Evolutionary conservation across 2,888 invertebrate species (phyloP), one percentile per base, ranked within the genome.

Genomic region (Agonum fuliginosum): DNA sequence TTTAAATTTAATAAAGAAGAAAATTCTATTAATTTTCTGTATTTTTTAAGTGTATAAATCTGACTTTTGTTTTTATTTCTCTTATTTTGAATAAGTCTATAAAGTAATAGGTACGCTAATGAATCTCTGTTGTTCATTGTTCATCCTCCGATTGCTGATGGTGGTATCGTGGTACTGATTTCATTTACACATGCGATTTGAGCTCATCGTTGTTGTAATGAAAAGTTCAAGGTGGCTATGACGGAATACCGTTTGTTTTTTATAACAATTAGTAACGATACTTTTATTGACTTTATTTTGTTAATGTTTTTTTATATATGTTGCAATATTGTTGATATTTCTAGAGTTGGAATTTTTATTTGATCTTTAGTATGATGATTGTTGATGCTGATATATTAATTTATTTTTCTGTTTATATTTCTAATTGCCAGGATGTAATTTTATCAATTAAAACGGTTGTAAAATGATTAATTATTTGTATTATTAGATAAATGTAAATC

Each of bases 221-320:
- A 54, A 54, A 54, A 54, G 54, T 54, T 54, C 54, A 54, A 54
- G 54, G 54, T 54, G 24, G 54, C n/a, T 12, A 24, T 54, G 54
- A 24, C 24, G 54, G 24, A 54, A 24, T 12, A 54, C 24, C 54
- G 24, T 24, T 54, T 54, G 24, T 54, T 54, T 54, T n/a, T 54
- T 54, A 54, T 54, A 24, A 54, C 22, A 54, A 54, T 54, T 54
- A 54, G 54, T 12, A 54, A 24, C 22, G n/a, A 54, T 54, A 54
- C 24, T 54, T 54, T 54, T 54, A 54, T 24, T 54, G 22, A 54
- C 24, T 54, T 48, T 5, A 22, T 10, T 51, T 51, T 51, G 22
- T 22, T 51, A 22, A 22, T 54, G 20, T 12, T 22, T 20, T 20
- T 54, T 22, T 24, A 24, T n/a, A 22, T 51, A 37, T n/a, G 37